phyloP scores from a whole-genome alignment of 2,888 invertebrate species.

The Liposcelis brunnea region DNA sequence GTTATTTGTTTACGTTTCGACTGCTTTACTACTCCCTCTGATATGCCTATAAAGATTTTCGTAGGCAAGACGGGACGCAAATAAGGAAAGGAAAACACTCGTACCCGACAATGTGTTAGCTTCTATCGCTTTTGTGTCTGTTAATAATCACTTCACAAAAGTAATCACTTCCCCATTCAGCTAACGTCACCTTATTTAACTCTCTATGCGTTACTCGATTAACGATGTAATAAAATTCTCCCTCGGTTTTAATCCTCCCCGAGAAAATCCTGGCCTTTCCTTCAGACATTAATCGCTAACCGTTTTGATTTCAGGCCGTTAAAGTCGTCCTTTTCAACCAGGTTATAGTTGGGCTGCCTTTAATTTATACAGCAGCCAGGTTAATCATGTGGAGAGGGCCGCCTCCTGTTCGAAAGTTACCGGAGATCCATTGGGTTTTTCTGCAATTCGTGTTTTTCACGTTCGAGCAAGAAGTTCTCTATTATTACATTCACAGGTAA shows the following conservation, averaged over 20 bases:
- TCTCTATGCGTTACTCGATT: neutral
- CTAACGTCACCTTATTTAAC: neutral
- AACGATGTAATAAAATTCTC: no score
- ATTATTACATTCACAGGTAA: constrained; percentile 35
- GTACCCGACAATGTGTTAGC: no score
- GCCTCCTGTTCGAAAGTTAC: constrained; percentile 22
- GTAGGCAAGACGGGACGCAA: no score
- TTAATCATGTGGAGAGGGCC: constrained; percentile 25
- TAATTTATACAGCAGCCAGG: constrained; percentile 20
- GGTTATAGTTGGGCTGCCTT: constrained; percentile 24
- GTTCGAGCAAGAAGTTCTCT: constrained; percentile 30
- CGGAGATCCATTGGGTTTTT: constrained; percentile 28
- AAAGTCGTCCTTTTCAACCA: constrained; percentile 28
- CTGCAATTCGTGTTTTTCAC: constrained; percentile 27
- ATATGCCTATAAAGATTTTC: no score
- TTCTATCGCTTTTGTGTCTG: no score
- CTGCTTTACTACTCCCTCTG: no score
- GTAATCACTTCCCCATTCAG: neutral
- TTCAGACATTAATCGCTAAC: no score
- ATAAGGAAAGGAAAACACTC: no score
- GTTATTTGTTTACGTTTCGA: no score
- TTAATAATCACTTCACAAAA: no score
- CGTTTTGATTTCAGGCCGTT: constrained; percentile 20
- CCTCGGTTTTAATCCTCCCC: no score
- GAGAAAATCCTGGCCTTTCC: no score